phyloP scores from a whole-genome alignment of 2,888 invertebrate genomes.

The Xestoiulus laeticollis region DNA sequence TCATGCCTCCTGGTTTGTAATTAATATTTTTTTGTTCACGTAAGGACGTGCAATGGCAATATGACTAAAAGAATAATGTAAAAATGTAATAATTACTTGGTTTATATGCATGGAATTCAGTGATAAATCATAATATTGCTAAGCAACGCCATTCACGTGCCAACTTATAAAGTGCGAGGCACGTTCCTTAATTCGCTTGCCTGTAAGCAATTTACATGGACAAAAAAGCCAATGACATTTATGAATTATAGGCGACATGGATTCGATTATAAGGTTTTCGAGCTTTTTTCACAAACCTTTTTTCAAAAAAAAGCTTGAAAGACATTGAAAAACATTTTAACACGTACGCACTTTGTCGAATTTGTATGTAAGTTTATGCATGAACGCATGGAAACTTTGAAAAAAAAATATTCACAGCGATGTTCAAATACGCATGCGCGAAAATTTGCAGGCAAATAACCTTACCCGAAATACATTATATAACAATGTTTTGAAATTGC shows the following conservation, averaged over 20 bases:
- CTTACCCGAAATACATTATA: background rate
- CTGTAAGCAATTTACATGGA: background rate
- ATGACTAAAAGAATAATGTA: constrained; percentile 31
- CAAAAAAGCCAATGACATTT: background rate
- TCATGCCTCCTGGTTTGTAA: background rate
- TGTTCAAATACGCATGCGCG: too few species aligned
- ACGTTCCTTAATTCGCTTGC: background rate
- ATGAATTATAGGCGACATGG: constrained; percentile 15
- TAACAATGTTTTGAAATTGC: background rate
- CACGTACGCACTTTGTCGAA: background rate
- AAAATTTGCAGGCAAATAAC: background rate
- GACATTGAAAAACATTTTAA: background rate
- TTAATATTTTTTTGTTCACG: constrained; percentile 8
- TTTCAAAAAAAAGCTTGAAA: background rate
- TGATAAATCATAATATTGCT: constrained; percentile 35
- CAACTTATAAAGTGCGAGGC: background rate
- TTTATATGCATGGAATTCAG: constrained; percentile 34
- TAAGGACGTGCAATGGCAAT: constrained; percentile 1
- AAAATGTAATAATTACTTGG: constrained; percentile 31
- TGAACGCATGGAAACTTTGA: background rate
- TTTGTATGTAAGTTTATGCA: background rate
- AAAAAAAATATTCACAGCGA: background rate
- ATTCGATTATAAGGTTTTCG: background rate
- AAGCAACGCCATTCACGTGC: constrained; percentile 32
- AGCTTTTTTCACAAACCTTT: background rate